phyloP scores from a whole-genome alignment of 1,140 invertebrate genomes.

The Drosophila lacertosa region DNA sequence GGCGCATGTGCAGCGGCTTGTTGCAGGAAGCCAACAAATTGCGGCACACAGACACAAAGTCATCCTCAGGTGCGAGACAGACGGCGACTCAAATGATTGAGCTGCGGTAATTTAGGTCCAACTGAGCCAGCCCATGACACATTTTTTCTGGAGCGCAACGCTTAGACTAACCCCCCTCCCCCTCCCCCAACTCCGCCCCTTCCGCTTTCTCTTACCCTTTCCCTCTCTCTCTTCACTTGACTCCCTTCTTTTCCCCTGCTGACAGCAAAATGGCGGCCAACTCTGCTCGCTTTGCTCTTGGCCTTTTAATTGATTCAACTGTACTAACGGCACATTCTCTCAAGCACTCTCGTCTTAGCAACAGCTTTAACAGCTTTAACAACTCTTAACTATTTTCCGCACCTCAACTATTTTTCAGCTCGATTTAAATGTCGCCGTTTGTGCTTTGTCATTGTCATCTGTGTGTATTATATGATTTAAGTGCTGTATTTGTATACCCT shows the following conservation, averaged over 20 bases:
- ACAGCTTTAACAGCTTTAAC: slow-evolving; percentile 8
- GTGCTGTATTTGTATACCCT: slow-evolving; percentile 28
- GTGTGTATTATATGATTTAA: slow-evolving; percentile 52
- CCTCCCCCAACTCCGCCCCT: slow-evolving; percentile 4
- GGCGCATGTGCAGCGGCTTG: slow-evolving; percentile 79
- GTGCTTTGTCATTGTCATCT: slow-evolving; percentile 67
- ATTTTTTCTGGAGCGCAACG: slow-evolving; percentile 76
- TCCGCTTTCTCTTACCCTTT: neutral
- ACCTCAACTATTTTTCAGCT: slow-evolving; percentile 23
- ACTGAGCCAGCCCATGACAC: slow-evolving; percentile 73
- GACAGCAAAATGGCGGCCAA: slow-evolving; percentile 53
- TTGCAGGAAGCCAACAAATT: slow-evolving; percentile 81
- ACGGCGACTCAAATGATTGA: slow-evolving; percentile 58
- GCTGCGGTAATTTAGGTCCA: slow-evolving; percentile 69
- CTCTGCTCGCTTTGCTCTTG: neutral
- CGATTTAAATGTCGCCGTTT: slow-evolving; percentile 62
- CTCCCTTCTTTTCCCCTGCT: too few species aligned
- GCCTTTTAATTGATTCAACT: slow-evolving; percentile 74
- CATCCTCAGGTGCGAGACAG: slow-evolving; percentile 74
- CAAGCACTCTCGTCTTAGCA: slow-evolving; percentile 23
- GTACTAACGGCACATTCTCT: slow-evolving; percentile 69
- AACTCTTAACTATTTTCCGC: slow-evolving; percentile 43
- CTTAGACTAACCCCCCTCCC: slow-evolving; percentile 2
- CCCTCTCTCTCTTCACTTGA: neutral
- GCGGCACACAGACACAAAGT: slow-evolving; percentile 46